Base-by-base conservation (phyloP, 2,113 vertebrate species). In the Leucosticte australis region DNA sequence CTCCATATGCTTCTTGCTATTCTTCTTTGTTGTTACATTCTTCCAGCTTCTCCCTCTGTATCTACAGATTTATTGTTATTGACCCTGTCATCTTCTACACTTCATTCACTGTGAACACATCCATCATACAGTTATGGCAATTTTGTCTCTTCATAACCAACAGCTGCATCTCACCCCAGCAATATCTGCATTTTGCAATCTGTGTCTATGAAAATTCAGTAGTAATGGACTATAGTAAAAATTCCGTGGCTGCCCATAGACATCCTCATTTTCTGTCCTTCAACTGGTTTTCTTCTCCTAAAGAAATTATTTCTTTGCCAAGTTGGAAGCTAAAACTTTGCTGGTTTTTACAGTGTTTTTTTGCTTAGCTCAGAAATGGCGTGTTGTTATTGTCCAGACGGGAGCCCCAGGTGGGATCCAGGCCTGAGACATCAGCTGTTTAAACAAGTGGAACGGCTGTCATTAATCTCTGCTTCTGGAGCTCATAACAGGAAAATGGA, bases 391-490 rank as follows among this genome's bases (percentile, higher is more conserved):
- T 93, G 95, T 89, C 95, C 96, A 96, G 87, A 94, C 78, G 5
- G 88, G 86, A 97, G 94, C 85, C 91, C 82, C 96, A 96, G 90
- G 94, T 96, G 95, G 83, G 83, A 95, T 65, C 76, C 33, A 60
- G 83, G 74, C 76, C 94, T 92, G 76, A 97, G 92, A 95, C 87
- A 96, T 95, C 92, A 96, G 81, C 94, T 96, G 95, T 90, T 97
- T 96, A 97, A 97, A 96, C 90, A 97, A 96, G 96, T 65, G 52
- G 88, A 97, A 95, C 28, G 1, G 71, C 89, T 79, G 63, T 55
- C 92, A 94, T 96, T 94, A 96, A 97, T 97, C 97, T 96, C 81
- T 87, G 79, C 86, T 97, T 96, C 90, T 97, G 92, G 87, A 96
- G 78, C 94, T 96, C 88, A 84, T 95, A 97, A 94, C 87, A 86